Base-by-base conservation (phyloP, 2,113 vertebrate genomes). In the Mobula hypostoma region DNA sequence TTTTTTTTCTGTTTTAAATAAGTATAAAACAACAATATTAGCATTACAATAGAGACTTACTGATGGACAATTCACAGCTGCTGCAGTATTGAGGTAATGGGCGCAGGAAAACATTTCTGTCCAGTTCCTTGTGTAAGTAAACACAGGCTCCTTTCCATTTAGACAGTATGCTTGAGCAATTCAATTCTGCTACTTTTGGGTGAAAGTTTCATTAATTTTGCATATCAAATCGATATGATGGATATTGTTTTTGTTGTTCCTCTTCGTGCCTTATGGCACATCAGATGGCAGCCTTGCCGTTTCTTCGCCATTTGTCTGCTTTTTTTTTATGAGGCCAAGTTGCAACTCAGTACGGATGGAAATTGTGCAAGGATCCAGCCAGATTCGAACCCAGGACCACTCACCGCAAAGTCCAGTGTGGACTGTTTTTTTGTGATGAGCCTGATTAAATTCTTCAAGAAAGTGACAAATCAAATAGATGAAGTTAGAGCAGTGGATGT, bases 161-260 rank as follows among this genome's bases (percentile, higher is more conserved):
- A 12, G 27, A 56, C 56, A 61, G 2, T 32, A 88, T 88, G 58
- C 56, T 29, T 61, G 24, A 61, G 83, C 61, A 61, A 88, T 88
- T 88, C 83, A 88, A 24, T 88, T 56, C 83, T 88, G 83, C 58
- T 58, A 88, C 27, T 63, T 87, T 88, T 88, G 83, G 61, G 27
- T 87, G 83, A 87, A 87, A 61, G 83, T 24, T 56, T 87, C 83
- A 87, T 87, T 87, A 87, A 87, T 87, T 63, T 61, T 87, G 83
- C 58, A 87, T 87, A 61, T 56, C 83, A 63, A 56, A 87, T 87
- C 56, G 56, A 87, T 61, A 87, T 87, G 83, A 87, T 87, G 80
- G 80, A 48, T 48, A 48, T 48, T 48, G 48, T 48, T 48, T 36
- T 48, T 48, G 48, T 48, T 48, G 48, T 48, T 48, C 48, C 48